Evolutionary conservation across 2,113 vertebrate species (phyloP), one percentile per base, ranked within the genome.

Genomic region (Lampris incognitus): DNA sequence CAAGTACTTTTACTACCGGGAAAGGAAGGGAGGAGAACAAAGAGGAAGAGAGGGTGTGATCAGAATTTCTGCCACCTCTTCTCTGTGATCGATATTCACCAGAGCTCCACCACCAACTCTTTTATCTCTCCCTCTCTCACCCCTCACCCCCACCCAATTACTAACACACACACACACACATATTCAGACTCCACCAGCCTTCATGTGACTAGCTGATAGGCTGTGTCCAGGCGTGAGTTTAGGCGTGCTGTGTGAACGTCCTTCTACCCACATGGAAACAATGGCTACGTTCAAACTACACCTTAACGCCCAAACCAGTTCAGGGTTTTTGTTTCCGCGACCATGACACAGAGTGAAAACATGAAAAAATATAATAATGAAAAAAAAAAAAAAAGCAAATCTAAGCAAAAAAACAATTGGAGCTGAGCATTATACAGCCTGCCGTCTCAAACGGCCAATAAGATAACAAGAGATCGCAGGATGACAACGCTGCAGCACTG

Each of bases 71-170:
- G 74, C 79, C 41, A 36, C 68, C 64, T 74, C 66, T 40, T 39
- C 48, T 4, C 71, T 81, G 85, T 91, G 84, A 92, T 92, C 86
- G 82, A 86, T 91, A 92, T 92, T 92, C 90, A 87, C 69, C 7
- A 40, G 79, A 83, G 88, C 65, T 41, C 73, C 64, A 50, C 75
- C 46, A 76, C 84, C 84, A 66, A 81, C 88, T 82, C 91, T 85
- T 87, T 90, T 86, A 90, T 86, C 92, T 57, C 85, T 86, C 66
- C 62, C 69, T 51, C 82, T 83, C 60, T 46, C 40, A 68, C 46
- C 9, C 24, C 24, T 24, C 24, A 24, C 24, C 24, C 24, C 24
- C 24, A 24, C 24, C 24, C 24, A 24, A 24, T 24, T 24, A 24
- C 81, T 63, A 63, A 36, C 50, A 46, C 62, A 46, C 78, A 65